phyloP scores from a whole-genome alignment of 2,113 vertebrate species.

The Lepisosteus osseus region DNA sequence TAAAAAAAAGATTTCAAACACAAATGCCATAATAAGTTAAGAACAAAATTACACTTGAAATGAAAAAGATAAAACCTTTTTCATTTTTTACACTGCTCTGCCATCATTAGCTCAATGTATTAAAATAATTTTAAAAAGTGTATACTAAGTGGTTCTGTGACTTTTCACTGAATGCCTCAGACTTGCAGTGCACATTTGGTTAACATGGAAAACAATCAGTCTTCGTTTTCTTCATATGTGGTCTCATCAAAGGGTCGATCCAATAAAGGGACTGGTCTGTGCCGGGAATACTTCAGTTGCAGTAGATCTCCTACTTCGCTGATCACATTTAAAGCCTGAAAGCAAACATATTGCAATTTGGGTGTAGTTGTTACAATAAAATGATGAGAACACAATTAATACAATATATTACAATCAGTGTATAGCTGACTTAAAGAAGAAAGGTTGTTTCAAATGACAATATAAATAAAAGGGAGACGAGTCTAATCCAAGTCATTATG shows the following conservation, averaged over 20 bases:
- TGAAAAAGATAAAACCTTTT: background rate
- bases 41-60: slow-evolving; percentile 23
- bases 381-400: slow-evolving; percentile 12
- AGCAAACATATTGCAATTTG: slow-evolving; percentile 13
- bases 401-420: background rate
- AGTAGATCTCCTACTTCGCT: slow-evolving; percentile 88
- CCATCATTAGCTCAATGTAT: slow-evolving; percentile 23
- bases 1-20: slow-evolving; percentile 3
- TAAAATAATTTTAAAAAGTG: slow-evolving; percentile 13
- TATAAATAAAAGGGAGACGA: no score
- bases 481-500: no score
- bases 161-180: slow-evolving; percentile 20
- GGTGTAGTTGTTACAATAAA: background rate
- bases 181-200: slow-evolving; percentile 35
- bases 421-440: no score
- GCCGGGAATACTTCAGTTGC: slow-evolving; percentile 90
- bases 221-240: slow-evolving; percentile 83
- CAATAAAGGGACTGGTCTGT: slow-evolving; percentile 68
- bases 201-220: slow-evolving; percentile 53
- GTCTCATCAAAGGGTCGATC: slow-evolving; percentile 83
- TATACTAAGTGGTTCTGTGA: slow-evolving; percentile 36
- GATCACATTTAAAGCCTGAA: slow-evolving; percentile 83
- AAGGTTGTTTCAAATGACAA: no score
- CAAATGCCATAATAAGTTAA: slow-evolving; percentile 34
- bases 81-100: slow-evolving; percentile 26